Evolutionary conservation across 2,888 invertebrate genomes (phyloP), one percentile per base, ranked within the genome.

Genomic region (Pollenia angustigena): DNA sequence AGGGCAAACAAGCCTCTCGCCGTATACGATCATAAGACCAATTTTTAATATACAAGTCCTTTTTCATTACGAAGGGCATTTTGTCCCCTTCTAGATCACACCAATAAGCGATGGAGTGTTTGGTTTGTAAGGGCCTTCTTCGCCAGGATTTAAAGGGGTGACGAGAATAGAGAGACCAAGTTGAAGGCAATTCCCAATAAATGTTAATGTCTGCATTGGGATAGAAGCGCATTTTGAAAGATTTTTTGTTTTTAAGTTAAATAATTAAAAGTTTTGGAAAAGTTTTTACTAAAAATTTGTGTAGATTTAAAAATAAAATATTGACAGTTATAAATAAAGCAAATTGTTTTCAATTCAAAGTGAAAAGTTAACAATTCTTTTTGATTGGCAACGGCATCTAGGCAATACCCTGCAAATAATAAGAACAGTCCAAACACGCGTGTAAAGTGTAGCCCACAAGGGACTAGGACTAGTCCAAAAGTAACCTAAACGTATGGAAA

Each of bases 1-100:
- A 69, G 2, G 92, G 92, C 48, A 91, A 83, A 11, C 91, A 92
- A n/a, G 90, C 91, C 52, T 89, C 87, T 0, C 82, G 46, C 0
- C 91, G 92, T 66, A 91, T 89, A 4, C 92, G 88, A 0, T 80
- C 66, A 2, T 79, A 75, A 4, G 87, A 88, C 90, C 90, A 90
- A 3, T 88, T 58, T 1, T 81, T 46, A 14, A 92, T 89, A 69
- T 89, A 89, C 7, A 91, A 88, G 82, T 92, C 91, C 4, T 85
- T 79, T 4, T 66, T 7, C 10, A 40, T 74, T 7, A 92, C 80
- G 4, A 83, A 68, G 0, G 80, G 0, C 78, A 80, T 81, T 62
- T 89, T 89, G 1, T 66, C 32, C 4, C 90, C 92, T 8, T 90
- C 88, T 1, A 88, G 46, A 72, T 92, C 91, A 18, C 90, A 88